phyloP scores from a whole-genome alignment of 2,797 vertebrate species.

The Parambassis ranga region DNA sequence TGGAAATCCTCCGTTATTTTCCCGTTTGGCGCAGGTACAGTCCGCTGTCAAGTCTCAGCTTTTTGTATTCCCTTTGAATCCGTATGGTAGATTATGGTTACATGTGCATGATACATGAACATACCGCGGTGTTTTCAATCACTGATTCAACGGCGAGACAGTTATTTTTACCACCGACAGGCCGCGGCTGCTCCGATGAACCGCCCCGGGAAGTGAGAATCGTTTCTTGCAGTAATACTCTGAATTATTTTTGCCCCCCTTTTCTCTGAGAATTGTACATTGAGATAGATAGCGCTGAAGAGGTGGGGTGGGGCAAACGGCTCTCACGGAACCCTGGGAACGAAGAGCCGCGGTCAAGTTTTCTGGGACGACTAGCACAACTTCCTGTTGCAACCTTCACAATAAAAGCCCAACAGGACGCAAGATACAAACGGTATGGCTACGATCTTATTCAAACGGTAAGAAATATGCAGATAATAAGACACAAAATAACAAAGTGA shows the following conservation, averaged over 20 bases:
- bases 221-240: slow-evolving; percentile 65
- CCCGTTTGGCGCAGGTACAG: slow-evolving; percentile 66
- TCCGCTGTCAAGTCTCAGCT: slow-evolving; percentile 74
- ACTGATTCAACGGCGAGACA: slow-evolving; percentile 66
- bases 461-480: neutral
- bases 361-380: accelerated
- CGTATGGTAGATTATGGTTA: slow-evolving; percentile 70
- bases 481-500: neutral
- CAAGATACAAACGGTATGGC: neutral
- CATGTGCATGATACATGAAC: slow-evolving; percentile 81
- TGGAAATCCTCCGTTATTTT: slow-evolving; percentile 64
- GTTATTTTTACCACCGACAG: slow-evolving; percentile 45
- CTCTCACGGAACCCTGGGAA: slow-evolving; percentile 90
- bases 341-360: slow-evolving; percentile 56
- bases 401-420: slow-evolving; percentile 22
- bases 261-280: slow-evolving; percentile 77
- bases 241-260: slow-evolving; percentile 70
- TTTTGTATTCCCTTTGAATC: slow-evolving; percentile 76
- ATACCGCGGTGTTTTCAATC: slow-evolving; percentile 72
- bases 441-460: no score
- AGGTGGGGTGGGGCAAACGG: slow-evolving; percentile 90
- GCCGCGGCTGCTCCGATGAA: slow-evolving; percentile 55
- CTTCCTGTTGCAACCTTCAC: slow-evolving; percentile 39
- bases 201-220: slow-evolving; percentile 37
- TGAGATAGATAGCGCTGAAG: slow-evolving; percentile 80